Conservation (phyloP, 2,888 invertebrate genomes). For the Latheticus oryzae region DNA sequence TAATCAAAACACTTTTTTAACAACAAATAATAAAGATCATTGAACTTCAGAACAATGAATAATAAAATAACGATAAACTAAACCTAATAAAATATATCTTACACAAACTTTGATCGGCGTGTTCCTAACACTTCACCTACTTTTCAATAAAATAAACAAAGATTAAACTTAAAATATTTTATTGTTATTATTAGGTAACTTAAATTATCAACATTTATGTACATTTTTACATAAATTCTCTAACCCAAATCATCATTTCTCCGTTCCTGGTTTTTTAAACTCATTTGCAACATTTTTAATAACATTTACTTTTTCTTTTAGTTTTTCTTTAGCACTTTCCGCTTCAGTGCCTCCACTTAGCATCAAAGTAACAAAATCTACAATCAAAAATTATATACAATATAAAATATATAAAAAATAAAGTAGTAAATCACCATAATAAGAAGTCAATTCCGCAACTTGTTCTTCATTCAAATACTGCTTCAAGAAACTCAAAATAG, state of each 20-base stretch:
- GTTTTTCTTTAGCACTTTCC: conserved; percentile 66
- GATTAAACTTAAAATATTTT: conserved; percentile 1
- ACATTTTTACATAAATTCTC: background rate
- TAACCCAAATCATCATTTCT: conserved; percentile 38
- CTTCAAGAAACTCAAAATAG: conserved; percentile 80
- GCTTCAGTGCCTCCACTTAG: conserved; percentile 69
- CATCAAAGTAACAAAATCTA: conserved; percentile 75
- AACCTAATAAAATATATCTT: too few relatives aligned
- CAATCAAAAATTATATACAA: conserved; percentile 45
- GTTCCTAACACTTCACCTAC: too few relatives aligned
- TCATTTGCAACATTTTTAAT: conserved; percentile 69
- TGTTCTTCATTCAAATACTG: conserved; percentile 76
- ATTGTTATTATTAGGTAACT: too few relatives aligned
- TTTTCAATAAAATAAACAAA: too few relatives aligned
- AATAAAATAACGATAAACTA: too few relatives aligned
- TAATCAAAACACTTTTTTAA: too few relatives aligned
- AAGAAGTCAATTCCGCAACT: conserved; percentile 73
- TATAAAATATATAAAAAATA: background rate
- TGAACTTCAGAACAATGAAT: too few relatives aligned
- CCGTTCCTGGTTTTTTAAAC: conserved; percentile 64
- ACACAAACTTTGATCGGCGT: too few relatives aligned
- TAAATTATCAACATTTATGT: conserved; percentile 1
- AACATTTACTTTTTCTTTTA: conserved; percentile 66
- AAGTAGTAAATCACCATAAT: conserved; percentile 74
- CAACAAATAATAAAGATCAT: too few relatives aligned